These are phyloP conservation scores for Scaptomyza polygonia DNA, from an alignment of 2,888 invertebrate species.

Conservation along the genomic window DNA sequence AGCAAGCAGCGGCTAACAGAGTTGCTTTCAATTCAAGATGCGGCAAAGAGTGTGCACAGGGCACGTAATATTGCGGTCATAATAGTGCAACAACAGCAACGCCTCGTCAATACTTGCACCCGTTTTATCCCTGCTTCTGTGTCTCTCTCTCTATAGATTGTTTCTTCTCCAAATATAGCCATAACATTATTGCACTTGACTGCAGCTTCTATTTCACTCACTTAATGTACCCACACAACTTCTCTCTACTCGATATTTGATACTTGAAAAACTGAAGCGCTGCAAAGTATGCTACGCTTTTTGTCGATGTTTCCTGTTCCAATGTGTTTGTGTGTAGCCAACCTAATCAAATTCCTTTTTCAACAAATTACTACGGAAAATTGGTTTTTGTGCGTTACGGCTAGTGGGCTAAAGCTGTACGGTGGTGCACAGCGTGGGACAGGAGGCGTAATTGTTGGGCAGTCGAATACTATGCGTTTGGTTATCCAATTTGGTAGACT, in stretches of 20 bases:
- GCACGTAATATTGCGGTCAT: constrained; percentile 72
- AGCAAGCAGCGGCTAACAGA: constrained; percentile 41
- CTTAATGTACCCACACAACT: constrained; percentile 6
- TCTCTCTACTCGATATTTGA: neutral
- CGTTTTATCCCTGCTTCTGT: neutral
- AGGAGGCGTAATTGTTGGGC: neutral
- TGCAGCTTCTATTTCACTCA: constrained; percentile 72
- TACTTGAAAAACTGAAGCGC: constrained; percentile 33
- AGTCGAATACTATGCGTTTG: constrained; percentile 31
- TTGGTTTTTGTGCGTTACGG: constrained; percentile 50
- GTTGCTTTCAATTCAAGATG: constrained; percentile 47
- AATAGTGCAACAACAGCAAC: constrained; percentile 30
- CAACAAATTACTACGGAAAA: constrained; percentile 57
- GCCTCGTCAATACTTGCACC: neutral
- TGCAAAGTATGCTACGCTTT: constrained; percentile 48
- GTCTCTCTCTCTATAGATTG: constrained; percentile 5
- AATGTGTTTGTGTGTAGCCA: constrained; percentile 2
- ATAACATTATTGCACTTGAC: constrained; percentile 76
- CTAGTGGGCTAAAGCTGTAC: constrained; percentile 16
- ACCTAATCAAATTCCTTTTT: constrained; percentile 60
- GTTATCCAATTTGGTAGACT: constrained; percentile 44
- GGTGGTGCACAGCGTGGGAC: neutral
- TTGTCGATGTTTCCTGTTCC: constrained; percentile 18
- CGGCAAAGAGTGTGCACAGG: constrained; percentile 46
- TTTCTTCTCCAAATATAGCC: constrained; percentile 48